These are phyloP conservation scores for Prinia subflava DNA, from an alignment of 2,113 vertebrate genomes.

Conservation along the genomic window DNA sequence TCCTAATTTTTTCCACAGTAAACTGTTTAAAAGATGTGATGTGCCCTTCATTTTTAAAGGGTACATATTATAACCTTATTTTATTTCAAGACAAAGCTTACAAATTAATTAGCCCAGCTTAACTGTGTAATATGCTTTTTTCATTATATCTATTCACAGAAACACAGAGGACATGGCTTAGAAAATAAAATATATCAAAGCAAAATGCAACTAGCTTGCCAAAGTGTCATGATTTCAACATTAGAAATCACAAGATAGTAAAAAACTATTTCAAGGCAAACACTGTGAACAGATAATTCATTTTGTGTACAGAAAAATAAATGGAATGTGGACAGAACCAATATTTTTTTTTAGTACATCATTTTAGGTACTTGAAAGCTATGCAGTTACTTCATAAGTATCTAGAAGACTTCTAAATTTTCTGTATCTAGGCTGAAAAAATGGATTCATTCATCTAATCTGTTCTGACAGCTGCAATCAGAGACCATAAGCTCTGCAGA, in stretches of 20 bases:
- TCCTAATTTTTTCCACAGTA: neutral
- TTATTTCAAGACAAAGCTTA: neutral
- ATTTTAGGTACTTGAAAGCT: neutral
- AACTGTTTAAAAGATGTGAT: neutral
- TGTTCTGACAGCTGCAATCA: neutral
- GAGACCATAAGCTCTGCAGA: neutral
- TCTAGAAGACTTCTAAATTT: neutral
- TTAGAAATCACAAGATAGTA: neutral
- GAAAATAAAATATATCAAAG: neutral
- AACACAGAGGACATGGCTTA: neutral
- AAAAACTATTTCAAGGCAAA: neutral
- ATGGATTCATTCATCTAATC: neutral
- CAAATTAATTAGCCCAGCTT: neutral
- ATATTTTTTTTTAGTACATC: neutral
- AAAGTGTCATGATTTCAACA: neutral
- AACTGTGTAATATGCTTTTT: neutral
- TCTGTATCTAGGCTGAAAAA: neutral
- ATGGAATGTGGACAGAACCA: neutral
- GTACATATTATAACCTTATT: neutral
- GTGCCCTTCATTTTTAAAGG: neutral
- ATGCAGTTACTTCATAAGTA: neutral
- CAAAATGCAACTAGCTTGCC: neutral
- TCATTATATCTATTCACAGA: neutral
- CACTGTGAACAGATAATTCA: neutral
- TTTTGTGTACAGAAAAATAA: neutral